These are phyloP conservation scores for Chelonus insularis DNA, from an alignment of 1,140 invertebrate genomes.

Conservation along the genomic window DNA sequence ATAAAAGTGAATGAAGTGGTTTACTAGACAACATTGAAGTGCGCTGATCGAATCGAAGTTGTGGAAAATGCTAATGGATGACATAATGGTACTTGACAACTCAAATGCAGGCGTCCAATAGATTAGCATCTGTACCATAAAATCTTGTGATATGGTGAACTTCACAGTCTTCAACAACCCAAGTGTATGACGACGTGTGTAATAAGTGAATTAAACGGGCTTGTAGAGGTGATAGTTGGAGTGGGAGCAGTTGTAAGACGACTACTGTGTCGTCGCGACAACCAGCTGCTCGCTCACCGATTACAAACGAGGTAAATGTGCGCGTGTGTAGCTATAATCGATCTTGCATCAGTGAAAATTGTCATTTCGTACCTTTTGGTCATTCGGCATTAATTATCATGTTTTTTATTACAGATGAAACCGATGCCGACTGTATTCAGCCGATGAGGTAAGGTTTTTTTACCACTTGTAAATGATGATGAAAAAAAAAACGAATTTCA, in stretches of 20 bases:
- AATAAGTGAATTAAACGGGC: slow-evolving; percentile 18
- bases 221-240: slow-evolving; percentile 11
- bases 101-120: no score
- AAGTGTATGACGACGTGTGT: no score
- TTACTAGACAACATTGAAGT: no score
- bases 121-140: no score
- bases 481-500: neutral
- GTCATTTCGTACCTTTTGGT: slow-evolving; percentile 13
- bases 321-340: neutral
- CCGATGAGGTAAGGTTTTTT: slow-evolving; percentile 32
- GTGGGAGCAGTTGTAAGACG: slow-evolving; percentile 33
- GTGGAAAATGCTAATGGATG: no score
- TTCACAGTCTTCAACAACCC: no score
- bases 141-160: no score
- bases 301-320: slow-evolving; percentile 33
- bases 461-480: slow-evolving; percentile 3
- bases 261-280: slow-evolving; percentile 31
- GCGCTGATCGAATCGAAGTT: no score
- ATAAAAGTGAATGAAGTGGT: no score
- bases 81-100: no score
- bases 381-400: slow-evolving; percentile 21
- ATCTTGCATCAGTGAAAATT: neutral
- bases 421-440: slow-evolving; percentile 12
- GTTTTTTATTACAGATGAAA: slow-evolving; percentile 34
- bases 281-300: slow-evolving; percentile 34